Conservation (phyloP, 2,797 vertebrate species). For the Pseudomugil tenellus region DNA sequence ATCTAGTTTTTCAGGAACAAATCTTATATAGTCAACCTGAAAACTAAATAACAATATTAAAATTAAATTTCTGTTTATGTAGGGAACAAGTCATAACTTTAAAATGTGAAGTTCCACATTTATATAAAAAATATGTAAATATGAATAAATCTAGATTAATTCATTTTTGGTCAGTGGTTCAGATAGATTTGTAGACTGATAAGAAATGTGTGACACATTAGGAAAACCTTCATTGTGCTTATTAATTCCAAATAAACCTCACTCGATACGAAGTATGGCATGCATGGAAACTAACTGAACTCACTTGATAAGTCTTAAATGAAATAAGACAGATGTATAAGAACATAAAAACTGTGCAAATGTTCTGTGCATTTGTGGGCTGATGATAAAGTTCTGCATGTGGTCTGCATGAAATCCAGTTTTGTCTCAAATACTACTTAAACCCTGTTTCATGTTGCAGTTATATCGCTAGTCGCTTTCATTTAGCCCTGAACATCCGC, state of each 20-base stretch:
- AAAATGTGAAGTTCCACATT: too few relatives aligned
- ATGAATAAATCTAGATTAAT: too few relatives aligned
- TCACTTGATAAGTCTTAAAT: constrained; percentile 6
- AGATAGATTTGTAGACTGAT: background rate
- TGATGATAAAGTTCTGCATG: background rate
- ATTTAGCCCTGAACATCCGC: background rate
- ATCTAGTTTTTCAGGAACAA: background rate
- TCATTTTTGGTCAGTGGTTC: background rate
- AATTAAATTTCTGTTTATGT: background rate
- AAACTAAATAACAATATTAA: background rate
- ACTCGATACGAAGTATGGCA: background rate
- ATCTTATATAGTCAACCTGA: background rate
- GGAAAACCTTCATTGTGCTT: background rate
- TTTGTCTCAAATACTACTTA: background rate
- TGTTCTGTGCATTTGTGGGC: background rate
- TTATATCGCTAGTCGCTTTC: background rate
- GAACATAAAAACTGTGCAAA: background rate
- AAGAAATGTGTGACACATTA: background rate
- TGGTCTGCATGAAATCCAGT: background rate
- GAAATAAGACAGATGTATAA: background rate
- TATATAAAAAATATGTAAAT: too few relatives aligned
- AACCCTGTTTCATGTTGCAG: background rate
- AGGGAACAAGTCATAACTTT: background rate
- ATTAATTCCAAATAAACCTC: background rate
- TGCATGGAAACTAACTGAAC: background rate